Evolutionary conservation across 2,113 vertebrate genomes (phyloP), one percentile per base, ranked within the genome.

Genomic region (Limanda limanda): DNA sequence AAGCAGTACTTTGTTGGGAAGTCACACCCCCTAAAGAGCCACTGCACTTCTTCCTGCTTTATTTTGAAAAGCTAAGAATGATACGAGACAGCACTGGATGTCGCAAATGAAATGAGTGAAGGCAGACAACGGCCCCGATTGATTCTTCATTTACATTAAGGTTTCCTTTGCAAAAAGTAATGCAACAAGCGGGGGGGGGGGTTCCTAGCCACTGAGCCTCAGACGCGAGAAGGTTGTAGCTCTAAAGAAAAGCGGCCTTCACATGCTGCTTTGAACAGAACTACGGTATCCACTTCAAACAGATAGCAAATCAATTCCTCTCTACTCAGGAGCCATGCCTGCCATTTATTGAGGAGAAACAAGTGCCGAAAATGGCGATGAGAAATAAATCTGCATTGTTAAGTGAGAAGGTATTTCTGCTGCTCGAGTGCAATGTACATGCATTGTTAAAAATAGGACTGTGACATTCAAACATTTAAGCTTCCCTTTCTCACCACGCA

Each of bases 241-340:
- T 69, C 47, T 47, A 52, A 68, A 84, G 60, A 88, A 73, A 68
- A 81, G 79, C 74, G 83, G 81, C 74, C 85, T 92, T 90, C 68
- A 79, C 54, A 72, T 79, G 66, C 62, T 64, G 68, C 84, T 92
- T 89, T 85, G 75, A 90, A 84, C 47, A 79, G 54, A 56, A 79
- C 69, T 62, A 72, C 57, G 78, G 76, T 62, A 73, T 79, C 62
- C 70, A 82, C 77, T 91, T 84, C 76, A 92, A 89, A 87, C 67
- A 76, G 56, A 71, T 69, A 83, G 76, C 68, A 83, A 71, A 71
- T 74, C 55, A 73, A 52, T 71, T 81, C 21, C 24, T 65, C 64
- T 74, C 71, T 76, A 61, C 79, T 88, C 76, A 54, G 54, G 57
- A 66, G 68, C 45, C 69, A 74, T 40, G 48, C 70, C 18, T 54